phyloP scores from a whole-genome alignment of 2,888 invertebrate species.

The Sinohyriopsis cumingii region DNA sequence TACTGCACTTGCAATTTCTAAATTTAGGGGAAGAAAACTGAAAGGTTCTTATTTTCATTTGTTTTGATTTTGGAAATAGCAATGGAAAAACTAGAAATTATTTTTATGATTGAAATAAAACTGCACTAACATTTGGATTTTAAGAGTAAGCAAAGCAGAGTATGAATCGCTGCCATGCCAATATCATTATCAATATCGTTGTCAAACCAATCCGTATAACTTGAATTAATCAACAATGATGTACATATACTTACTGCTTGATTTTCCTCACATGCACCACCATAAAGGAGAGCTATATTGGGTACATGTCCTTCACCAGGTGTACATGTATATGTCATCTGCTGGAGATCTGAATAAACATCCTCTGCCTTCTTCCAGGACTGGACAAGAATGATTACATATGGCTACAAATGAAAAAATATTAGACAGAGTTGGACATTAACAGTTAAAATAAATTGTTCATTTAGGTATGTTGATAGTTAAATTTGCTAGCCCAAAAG shows the following conservation, averaged over 20 bases:
- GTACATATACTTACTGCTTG: conserved; percentile 57
- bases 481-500: too few relatives aligned
- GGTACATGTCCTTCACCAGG: conserved; percentile 19
- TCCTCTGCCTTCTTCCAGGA: conserved; percentile 74
- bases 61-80: too few relatives aligned
- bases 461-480: not conserved
- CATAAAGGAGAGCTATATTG: conserved; percentile 57
- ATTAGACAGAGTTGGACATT: conserved; percentile 3
- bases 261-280: conserved; percentile 61
- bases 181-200: too few relatives aligned
- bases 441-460: not conserved
- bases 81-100: too few relatives aligned
- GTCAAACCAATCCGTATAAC: not conserved
- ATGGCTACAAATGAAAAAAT: conserved; percentile 75
- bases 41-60: too few relatives aligned
- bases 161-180: too few relatives aligned
- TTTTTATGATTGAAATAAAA: too few relatives aligned
- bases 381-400: conserved; percentile 80
- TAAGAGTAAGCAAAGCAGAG: too few relatives aligned
- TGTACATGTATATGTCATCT: conserved; percentile 17
- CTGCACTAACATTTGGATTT: too few relatives aligned
- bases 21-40: too few relatives aligned
- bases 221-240: not conserved
- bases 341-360: conserved; percentile 48
- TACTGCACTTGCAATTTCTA: too few relatives aligned